Evolutionary conservation across 2,888 invertebrate species (phyloP), one percentile per base, ranked within the genome.

Genomic region (Tethea ocularis): DNA sequence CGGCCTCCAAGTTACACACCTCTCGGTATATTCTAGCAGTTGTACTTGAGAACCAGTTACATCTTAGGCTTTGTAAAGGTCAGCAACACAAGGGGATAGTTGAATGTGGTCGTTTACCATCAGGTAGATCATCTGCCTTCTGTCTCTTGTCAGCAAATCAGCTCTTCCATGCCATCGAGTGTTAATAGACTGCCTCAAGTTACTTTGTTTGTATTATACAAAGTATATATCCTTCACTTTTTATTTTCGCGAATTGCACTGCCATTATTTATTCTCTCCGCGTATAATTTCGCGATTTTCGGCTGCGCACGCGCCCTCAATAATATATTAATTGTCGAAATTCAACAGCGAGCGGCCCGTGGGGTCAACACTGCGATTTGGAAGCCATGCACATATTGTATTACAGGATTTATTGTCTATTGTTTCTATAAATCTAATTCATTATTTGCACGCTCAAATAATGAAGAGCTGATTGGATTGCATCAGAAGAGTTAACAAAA

Each of bases 241-340:
- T 63, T 65, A 67, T 67, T 71, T 63, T 67, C 66, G 68, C 67
- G 38, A 65, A 59, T 57, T 63, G 60, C 63, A 56, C 57, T 53
- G 59, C 60, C 11, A 54, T 80, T 63, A 33, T 20, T n/a, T 57
- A 80, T 74, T 66, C 79, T 24, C 52, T 53, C 41, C 68, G 60
- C 64, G 71, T 56, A 17, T 46, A 54, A 53, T 77, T 75, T 72
- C 73, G 79, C 80, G 74, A 77, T 67, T 74, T 70, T 66, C 61
- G 62, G 51, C 62, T 51, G 62, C 66, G 75, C 62, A 74, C 76
- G 82, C 79, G 75, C 60, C 72, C 80, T 72, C 75, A 80, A 81
- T 81, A 73, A 62, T 56, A 60, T 66, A 81, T 74, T 72, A 71
- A 78, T 79, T 78, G 78, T 69, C 71, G 78, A 75, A 81, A 80